Base-by-base conservation (phyloP, 2,113 vertebrate species). In the Actenoides lindsayi region DNA sequence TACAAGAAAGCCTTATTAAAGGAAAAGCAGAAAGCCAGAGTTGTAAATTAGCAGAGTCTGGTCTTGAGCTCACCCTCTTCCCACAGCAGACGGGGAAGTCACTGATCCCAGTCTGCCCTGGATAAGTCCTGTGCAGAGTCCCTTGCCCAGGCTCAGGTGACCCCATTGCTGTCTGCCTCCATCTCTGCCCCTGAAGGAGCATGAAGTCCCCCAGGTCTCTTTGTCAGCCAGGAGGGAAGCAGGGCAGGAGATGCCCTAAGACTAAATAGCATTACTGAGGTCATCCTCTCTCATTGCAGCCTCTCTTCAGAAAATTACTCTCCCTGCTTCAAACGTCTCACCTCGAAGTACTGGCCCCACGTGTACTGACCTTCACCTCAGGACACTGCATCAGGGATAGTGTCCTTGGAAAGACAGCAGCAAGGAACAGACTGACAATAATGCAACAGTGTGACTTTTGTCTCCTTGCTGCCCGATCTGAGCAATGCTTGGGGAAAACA, bases 101-200 rank as follows among this genome's bases (percentile, higher is more conserved):
- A 50, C 62, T 50, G 50, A 50, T 48, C n/a, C 9, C 10, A 1
- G 59, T 31, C 50, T 51, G 60, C 25, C 37, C 78, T 46, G 41
- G 18, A 1, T 50, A 35, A 31, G n/a, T 42, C 60, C 53, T 56
- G 12, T 0, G 0, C 6, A 4, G 4, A 14, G 5, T 11, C 73
- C 18, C 30, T 16, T 84, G 50, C n/a, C n/a, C 46, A 16, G 37
- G 33, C 48, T 41, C 37, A 0, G 0, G 35, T 9, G 25, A 70
- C 2, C 6, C 33, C 27, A 5, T 28, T 39, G 31, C 51, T 76
- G 80, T 44, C n/a, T 6, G 3, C 28, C 57, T 81, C 64, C 15
- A 21, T 39, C 35, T 28, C n/a, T 70, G 31, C 16, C 8, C 16
- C 37, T 51, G 13, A n/a, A 5, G 0, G 27, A 89, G 11, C 33